Evolutionary conservation across 2,888 invertebrate genomes (phyloP), one percentile per base, ranked within the genome.

Genomic region (Euphydryas editha): DNA sequence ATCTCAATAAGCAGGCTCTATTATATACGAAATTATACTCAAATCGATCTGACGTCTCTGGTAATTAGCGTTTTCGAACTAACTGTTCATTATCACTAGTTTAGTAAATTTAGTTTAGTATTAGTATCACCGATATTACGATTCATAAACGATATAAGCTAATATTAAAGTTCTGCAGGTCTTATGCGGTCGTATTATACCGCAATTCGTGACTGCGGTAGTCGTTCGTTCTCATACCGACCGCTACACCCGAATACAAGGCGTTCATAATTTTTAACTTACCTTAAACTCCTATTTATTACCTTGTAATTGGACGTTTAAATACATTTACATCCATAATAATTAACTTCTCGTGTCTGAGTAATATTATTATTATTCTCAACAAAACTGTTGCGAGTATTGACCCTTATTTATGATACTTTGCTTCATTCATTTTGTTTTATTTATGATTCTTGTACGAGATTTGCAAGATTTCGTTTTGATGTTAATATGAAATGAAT

Each of bases 191-290:
- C 10, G 13, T 13, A 20, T 18, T 47, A 47, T 21, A 47, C 47
- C 20, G 47, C 47, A 20, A 18, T 47, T 47, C 47, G 47, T 47
- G 47, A 47, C 47, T 47, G 47, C 47, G 18, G 46, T 8, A 20
- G 20, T 47, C 47, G 20, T 47, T 47, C 20, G 47, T 47, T 47
- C 20, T 20, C 47, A 47, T 47, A 47, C 47, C 18, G 47, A 46
- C 47, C 20, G 47, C 47, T 21, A 18, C 18, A 46, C 46, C 47
- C 47, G 47, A 47, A 47, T 47, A 21, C 11, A 20, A 47, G 47
- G 18, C 20, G 11, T 47, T 21, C 47, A 20, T 47, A 21, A 18
- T 18, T 47, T 20, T 47, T 47, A 47, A 20, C 47, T 47, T 47
- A 20, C 18, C 20, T 18, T 47, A 20, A 47, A 47, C 18, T 47